phyloP scores from a whole-genome alignment of 2,113 vertebrate species.

The Takifugu bimaculatus region DNA sequence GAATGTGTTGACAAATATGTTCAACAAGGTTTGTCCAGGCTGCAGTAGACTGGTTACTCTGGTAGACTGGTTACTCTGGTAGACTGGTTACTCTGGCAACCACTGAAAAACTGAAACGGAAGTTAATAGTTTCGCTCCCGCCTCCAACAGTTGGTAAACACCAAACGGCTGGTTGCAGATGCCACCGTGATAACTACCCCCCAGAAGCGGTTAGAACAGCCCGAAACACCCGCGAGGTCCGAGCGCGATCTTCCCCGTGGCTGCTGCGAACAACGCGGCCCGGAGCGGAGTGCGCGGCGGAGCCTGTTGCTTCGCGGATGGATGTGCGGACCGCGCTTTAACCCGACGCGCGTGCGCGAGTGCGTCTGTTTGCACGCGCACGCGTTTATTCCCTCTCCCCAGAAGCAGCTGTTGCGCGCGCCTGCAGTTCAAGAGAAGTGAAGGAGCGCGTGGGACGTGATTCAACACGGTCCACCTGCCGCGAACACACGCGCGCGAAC shows the following conservation, averaged over 20 bases:
- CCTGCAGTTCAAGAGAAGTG: conserved; percentile 56
- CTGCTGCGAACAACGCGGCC: conserved; percentile 50
- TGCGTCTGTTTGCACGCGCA: conserved; percentile 19
- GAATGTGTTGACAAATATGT: too few relatives aligned
- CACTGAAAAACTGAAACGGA: too few relatives aligned
- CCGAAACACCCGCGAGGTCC: conserved; percentile 14
- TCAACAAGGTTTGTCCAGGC: too few relatives aligned
- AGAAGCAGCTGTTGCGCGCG: conserved; percentile 59
- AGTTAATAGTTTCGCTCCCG: too few relatives aligned
- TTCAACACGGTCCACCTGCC: conserved; percentile 72
- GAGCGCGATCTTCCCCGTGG: conserved; percentile 43
- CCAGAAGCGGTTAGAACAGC: conserved; percentile 4
- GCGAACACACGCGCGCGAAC: conserved; percentile 30
- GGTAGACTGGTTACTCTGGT: too few relatives aligned
- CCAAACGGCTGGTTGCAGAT: not conserved
- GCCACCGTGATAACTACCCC: conserved; percentile 7
- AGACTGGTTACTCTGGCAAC: too few relatives aligned
- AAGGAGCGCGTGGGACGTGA: conserved; percentile 65
- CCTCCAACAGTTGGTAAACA: too few relatives aligned
- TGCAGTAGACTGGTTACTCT: too few relatives aligned
- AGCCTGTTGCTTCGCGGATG: conserved; percentile 63
- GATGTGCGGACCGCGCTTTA: conserved; percentile 44
- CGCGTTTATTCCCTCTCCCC: conserved; percentile 20
- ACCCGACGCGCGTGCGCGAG: conserved; percentile 10
- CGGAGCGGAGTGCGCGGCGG: conserved; percentile 17